Percentiles rank a stretch among this genome's conserved stretches.
These are phyloP conservation scores for Plebejus anna DNA, from an alignment of 2,888 invertebrate species.

Conservation along the genomic window DNA sequence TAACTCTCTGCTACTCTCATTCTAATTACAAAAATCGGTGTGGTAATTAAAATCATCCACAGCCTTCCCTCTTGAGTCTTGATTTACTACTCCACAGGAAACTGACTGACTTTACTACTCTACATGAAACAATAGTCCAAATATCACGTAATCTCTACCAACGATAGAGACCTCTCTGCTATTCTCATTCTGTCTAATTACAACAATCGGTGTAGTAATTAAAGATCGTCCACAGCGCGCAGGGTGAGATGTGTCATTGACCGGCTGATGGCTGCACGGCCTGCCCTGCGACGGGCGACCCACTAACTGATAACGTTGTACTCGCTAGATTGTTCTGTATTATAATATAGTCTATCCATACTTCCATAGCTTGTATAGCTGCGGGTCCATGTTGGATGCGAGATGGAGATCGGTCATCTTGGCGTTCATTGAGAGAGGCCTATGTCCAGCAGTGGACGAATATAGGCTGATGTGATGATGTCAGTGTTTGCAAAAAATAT, in stretches of 20 bases:
- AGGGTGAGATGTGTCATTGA: neutral
- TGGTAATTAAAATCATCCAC: neutral
- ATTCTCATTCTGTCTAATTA: neutral
- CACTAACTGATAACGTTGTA: neutral
- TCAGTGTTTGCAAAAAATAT: neutral
- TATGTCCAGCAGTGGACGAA: no score
- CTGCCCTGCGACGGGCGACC: conserved; percentile 3
- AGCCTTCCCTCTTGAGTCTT: neutral
- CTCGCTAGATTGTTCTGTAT: neutral
- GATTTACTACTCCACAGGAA: no score
- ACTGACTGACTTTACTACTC: no score
- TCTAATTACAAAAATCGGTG: neutral
- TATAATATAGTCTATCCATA: no score
- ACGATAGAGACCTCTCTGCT: neutral
- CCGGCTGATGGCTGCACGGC: neutral
- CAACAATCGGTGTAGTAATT: neutral
- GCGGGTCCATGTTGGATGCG: no score
- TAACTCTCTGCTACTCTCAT: neutral
- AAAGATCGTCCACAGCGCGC: neutral
- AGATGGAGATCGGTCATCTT: no score
- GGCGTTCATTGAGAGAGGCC: no score
- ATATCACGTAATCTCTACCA: no score
- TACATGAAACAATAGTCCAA: no score
- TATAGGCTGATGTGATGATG: neutral
- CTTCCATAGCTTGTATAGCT: no score